A percentile compares a stretch with the other conserved stretches of the same genome.
Conservation (phyloP, 2,797 vertebrate genomes). For the Melanotaenia trifasciata region DNA sequence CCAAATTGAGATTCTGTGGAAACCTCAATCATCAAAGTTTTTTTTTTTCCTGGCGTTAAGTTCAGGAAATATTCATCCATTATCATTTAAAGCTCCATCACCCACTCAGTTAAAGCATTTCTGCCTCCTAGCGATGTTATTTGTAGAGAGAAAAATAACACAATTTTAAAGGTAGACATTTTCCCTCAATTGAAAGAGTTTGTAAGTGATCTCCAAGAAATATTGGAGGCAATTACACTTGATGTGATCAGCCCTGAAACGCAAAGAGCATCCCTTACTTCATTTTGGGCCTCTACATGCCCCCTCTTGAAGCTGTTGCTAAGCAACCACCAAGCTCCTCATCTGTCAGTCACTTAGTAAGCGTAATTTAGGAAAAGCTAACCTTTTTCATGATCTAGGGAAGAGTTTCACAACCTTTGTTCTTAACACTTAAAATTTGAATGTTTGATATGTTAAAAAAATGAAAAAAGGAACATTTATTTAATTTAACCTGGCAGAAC, state of each 20-base stretch:
- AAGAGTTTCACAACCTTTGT: not conserved
- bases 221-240: constrained; percentile 11
- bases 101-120: constrained; percentile 12
- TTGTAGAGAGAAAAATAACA: constrained; percentile 17
- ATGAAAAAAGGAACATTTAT: not conserved
- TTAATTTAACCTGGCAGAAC: not conserved
- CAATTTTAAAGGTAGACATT: constrained; percentile 14
- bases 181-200: constrained; percentile 10
- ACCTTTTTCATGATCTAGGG: constrained; percentile 1
- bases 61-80: constrained; percentile 51
- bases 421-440: not conserved
- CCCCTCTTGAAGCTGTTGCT: constrained; percentile 5
- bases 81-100: constrained; percentile 34
- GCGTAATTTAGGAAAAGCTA: not conserved
- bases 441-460: not conserved
- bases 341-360: not conserved
- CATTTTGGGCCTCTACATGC: constrained; percentile 4
- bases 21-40: constrained; percentile 38
- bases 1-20: constrained; percentile 29
- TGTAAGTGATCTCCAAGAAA: not conserved
- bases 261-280: constrained; percentile 9
- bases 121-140: constrained; percentile 1
- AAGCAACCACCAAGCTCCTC: constrained; percentile 14
- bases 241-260: constrained; percentile 29
- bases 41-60: constrained; percentile 6